Evolutionary conservation across 30 jellyfish, hydroid and myxozoan species (phyloP).

Genomic region (Mastigias papua): DNA sequence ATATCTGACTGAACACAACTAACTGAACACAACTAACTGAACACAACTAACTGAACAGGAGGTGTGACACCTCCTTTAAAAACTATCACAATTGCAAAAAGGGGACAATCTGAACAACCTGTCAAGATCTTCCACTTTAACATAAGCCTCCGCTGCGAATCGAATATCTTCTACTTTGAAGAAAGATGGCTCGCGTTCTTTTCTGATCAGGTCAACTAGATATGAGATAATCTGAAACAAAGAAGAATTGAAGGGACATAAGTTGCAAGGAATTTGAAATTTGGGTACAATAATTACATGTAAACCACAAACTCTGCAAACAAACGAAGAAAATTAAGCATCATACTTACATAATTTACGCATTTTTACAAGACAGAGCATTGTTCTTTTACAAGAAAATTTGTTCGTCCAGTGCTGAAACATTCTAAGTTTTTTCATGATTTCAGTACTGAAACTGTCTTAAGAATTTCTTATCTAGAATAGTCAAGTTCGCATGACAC

Average conservation of each 20-base stretch:
- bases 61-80: background rate
- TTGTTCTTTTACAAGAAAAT: background rate
- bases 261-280: background rate
- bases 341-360: background rate
- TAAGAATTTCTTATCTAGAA: too few relatives aligned
- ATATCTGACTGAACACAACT: too few relatives aligned
- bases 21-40: too few relatives aligned
- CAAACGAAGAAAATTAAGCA: too few relatives aligned
- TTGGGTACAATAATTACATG: background rate
- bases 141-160: constrained; percentile 26
- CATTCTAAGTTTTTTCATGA: too few relatives aligned
- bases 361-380: background rate
- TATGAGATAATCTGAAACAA: constrained; percentile 29
- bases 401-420: too few relatives aligned
- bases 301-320: too few relatives aligned
- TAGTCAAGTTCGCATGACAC: too few relatives aligned
- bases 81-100: background rate
- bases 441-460: too few relatives aligned
- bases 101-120: background rate
- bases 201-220: constrained; percentile 19
- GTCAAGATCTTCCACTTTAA: constrained; percentile 21
- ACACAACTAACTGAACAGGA: background rate
- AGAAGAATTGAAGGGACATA: background rate
- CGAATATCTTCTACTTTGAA: constrained; percentile 6
- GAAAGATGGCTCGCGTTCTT: constrained; percentile 22